phyloP scores from a whole-genome alignment of 2,797 vertebrate species.

The Arnoldichthys spilopterus region DNA sequence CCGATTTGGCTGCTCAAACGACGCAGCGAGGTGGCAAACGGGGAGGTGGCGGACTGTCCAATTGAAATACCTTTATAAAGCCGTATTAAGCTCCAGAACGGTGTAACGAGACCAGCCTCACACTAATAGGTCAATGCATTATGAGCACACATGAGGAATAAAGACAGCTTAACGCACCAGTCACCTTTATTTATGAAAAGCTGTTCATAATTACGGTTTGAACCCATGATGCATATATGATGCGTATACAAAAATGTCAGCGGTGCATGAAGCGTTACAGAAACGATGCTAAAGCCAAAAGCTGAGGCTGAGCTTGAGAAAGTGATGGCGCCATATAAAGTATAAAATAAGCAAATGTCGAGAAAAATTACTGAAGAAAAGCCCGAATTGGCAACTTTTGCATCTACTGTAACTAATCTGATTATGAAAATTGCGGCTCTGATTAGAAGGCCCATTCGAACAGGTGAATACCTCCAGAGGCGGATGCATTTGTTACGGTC shows the following conservation, averaged over 20 bases:
- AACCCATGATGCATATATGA: background rate
- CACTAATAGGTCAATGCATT: background rate
- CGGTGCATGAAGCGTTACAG: background rate
- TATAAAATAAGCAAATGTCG: constrained; percentile 19
- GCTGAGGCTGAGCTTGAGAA: background rate
- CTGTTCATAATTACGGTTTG: background rate
- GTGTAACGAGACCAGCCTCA: background rate
- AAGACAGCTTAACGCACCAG: background rate
- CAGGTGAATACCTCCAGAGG: background rate
- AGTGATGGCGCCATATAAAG: constrained; percentile 12
- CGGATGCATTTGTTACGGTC: background rate
- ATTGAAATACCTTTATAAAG: background rate
- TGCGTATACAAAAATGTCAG: background rate
- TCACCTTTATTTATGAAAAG: background rate
- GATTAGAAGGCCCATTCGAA: constrained; percentile 12
- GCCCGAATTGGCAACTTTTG: constrained; percentile 28
- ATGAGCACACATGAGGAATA: background rate
- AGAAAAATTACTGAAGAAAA: constrained; percentile 21
- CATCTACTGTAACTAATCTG: constrained; percentile 6
- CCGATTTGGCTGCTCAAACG: background rate
- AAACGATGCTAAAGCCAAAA: background rate
- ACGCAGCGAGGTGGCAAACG: background rate
- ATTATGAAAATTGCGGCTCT: constrained; percentile 39
- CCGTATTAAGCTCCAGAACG: background rate
- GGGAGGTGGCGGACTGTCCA: background rate